Base-by-base conservation (phyloP, 1,140 invertebrate genomes). In the Caenorhabditis latens region DNA sequence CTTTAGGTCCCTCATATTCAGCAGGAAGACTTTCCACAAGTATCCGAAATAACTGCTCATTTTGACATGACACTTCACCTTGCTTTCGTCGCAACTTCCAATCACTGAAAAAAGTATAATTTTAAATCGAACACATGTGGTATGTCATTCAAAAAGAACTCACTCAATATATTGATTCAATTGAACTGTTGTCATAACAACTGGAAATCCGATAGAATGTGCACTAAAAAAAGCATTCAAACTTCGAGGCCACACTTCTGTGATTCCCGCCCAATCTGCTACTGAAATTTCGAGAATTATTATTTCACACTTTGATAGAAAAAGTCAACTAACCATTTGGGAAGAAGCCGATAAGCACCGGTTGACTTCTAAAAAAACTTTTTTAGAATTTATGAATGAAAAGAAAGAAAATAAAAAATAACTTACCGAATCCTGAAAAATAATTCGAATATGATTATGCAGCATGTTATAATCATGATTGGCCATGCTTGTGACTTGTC, bases 191-290 rank as follows among this genome's bases (percentile, higher is more conserved):
- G 84, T 85, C 55, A 88, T 42, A 32, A 88, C 83, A 13, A 98
- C 96, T 90, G 97, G 97, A 95, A 98, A 99, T 86, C 98, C 97
- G 94, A 98, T 96, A 93, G 96, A 99, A 94, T 99, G 98, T 89
- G 98, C 98, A 89, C 98, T 98, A 94, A 99, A 98, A 86, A 98
- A 97, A 93, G 97, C 95, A 95, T 97, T 99, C 85, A 98, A 95
- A 94, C 98, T 97, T 93, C 97, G 94, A 93, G 96, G 96, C 93
- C 96, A 96, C 87, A 96, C 96, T 94, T 96, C 95, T 93, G 96
- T 95, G 92, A 96, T 96, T 90, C 96, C 94, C 93, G 97, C 32
- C 24, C 32, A 75, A 50, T 85, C 57, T 71, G 84, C n/a, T 19
- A 67, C 46, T 85, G 50, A 75, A 85, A 85, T 58, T 11, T 4